Base-by-base conservation (phyloP, 2,797 vertebrate genomes). In the Acipenser oxyrinchus region DNA sequence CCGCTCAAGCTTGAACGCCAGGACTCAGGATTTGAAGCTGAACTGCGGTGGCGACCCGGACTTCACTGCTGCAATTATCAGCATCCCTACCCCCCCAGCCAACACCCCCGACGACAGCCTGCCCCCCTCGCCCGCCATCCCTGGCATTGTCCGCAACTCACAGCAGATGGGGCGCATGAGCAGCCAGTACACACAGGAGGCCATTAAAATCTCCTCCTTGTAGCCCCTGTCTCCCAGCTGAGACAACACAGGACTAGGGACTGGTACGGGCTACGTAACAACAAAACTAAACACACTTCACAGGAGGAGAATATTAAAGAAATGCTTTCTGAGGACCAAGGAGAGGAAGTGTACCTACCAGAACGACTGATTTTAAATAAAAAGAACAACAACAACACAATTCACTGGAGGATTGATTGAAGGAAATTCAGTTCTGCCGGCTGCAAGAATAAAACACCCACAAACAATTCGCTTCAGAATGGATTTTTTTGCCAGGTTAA, bases 41-140 rank as follows among this genome's bases (percentile, higher is more conserved):
- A 94, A 93, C 83, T 95, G 92, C 4, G 23, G 23, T 2, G 23
- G 23, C 3, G 23, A 37, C 9, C 81, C 78, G 8, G 93, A 94
- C 72, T 93, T 90, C 76, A 91, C 91, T 0, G 93, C 94, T 0
- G 93, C 94, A 78, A 94, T 95, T 75, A 95, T 95, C 83, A 94
- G 93, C 84, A 95, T 94, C 76, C 93, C 94, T 6, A 95, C 94
- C 0, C 94, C 93, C 6, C 93, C 93, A 0, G 91, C 90, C 77
- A 95, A 94, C 86, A 91, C 89, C 0, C 93, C 92, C 0, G 93
- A 94, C 4, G 93, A 95, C 72, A 93, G 89, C 77, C 88, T 89
- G n/a, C 90, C 87, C 0, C 84, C 89, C 0, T 91, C 92, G 0
- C 92, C 91, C 0, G 82, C 82, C 69, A 76, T 88, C 49, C 84